phyloP scores from a whole-genome alignment of 2,797 vertebrate genomes.

The Urosaurus nigricauda region DNA sequence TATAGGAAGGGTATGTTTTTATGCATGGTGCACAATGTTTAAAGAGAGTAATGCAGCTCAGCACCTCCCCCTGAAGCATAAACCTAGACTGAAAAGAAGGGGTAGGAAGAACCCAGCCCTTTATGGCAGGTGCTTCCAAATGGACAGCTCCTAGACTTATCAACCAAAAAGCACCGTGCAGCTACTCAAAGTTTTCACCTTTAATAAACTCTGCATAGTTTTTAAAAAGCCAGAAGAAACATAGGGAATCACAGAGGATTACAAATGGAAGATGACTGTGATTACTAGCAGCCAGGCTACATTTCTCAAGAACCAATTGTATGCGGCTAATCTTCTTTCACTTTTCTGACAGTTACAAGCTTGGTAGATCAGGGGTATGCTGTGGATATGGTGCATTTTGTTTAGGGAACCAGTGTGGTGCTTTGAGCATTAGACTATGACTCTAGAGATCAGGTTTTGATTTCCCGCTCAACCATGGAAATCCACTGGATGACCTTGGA shows the following conservation, averaged over 20 bases:
- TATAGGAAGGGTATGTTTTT: not conserved
- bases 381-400: too few relatives aligned
- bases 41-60: not conserved
- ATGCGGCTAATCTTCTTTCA: too few relatives aligned
- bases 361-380: too few relatives aligned
- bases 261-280: not conserved
- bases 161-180: not conserved
- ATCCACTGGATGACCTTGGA: too few relatives aligned
- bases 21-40: not conserved
- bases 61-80: not conserved
- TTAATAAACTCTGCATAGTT: too few relatives aligned
- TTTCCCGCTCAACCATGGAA: too few relatives aligned
- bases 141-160: not conserved
- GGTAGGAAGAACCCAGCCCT: not conserved
- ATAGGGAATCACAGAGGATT: not conserved
- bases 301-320: too few relatives aligned
- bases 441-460: too few relatives aligned
- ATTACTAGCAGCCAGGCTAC: too few relatives aligned
- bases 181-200: not conserved
- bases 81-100: not conserved
- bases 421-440: too few relatives aligned
- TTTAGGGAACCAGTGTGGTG: too few relatives aligned
- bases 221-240: not conserved
- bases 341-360: too few relatives aligned
- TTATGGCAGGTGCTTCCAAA: not conserved